These are phyloP conservation scores for Thermophis baileyi DNA, from an alignment of 2,113 vertebrate genomes.

Conservation along the genomic window DNA sequence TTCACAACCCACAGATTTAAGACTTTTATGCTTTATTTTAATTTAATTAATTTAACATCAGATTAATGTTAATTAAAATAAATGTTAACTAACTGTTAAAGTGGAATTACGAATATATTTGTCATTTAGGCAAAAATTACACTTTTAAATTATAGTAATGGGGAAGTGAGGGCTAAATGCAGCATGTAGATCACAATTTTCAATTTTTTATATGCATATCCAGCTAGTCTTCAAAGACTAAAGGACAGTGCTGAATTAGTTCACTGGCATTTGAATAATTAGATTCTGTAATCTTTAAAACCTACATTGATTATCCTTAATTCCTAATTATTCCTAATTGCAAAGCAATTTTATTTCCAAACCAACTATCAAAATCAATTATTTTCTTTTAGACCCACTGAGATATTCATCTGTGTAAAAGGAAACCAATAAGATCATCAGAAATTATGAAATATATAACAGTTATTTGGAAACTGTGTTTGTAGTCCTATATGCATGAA, in stretches of 20 bases:
- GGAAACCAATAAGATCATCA: slow-evolving; percentile 48
- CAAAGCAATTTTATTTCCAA: slow-evolving; percentile 35
- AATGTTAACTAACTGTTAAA: neutral
- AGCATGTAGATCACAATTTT: neutral
- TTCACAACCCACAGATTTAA: neutral
- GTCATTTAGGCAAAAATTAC: neutral
- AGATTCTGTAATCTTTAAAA: slow-evolving; percentile 26
- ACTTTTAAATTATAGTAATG: neutral
- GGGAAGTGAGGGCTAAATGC: neutral
- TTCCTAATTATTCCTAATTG: neutral
- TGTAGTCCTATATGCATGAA: neutral
- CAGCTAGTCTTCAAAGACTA: neutral
- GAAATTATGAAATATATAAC: slow-evolving; percentile 33
- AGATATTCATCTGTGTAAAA: slow-evolving; percentile 45
- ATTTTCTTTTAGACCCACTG: slow-evolving; percentile 50
- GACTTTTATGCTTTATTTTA: neutral
- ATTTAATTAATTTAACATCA: neutral
- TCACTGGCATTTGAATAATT: neutral
- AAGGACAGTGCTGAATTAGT: neutral
- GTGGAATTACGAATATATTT: neutral
- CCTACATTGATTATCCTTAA: slow-evolving; percentile 31
- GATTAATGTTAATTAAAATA: neutral
- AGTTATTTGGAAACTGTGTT: slow-evolving; percentile 1
- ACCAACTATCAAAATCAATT: slow-evolving; percentile 37
- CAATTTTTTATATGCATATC: neutral